These are phyloP conservation scores for Panorpa germanica DNA, from an alignment of 2,888 invertebrate genomes.

Conservation along the genomic window DNA sequence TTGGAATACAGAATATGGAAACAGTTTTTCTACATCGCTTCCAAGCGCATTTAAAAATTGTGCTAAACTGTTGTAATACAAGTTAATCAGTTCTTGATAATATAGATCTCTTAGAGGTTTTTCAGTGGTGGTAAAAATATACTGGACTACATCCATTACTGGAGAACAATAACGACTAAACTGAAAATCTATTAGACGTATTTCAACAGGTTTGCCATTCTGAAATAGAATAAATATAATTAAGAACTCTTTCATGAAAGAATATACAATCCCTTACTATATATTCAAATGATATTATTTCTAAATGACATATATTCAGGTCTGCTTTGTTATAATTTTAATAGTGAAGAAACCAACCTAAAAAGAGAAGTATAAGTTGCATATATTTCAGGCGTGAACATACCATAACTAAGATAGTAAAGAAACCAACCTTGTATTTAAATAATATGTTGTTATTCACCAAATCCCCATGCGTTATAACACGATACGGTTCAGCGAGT, in stretches of 20 bases:
- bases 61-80: constrained; percentile 10
- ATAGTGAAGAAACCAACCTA: constrained; percentile 1
- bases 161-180: constrained; percentile 10
- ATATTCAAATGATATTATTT: constrained; percentile 1
- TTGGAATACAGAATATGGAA: constrained; percentile 10
- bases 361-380: no score
- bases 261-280: constrained; percentile 1
- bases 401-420: background rate
- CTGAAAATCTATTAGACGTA: constrained; percentile 11
- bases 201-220: constrained; percentile 8
- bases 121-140: constrained; percentile 10
- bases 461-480: constrained; percentile 11
- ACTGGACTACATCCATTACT: constrained; percentile 10
- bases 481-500: constrained; percentile 10
- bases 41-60: constrained; percentile 10
- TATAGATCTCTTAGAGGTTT: constrained; percentile 9
- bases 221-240: constrained; percentile 2
- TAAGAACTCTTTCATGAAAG: background rate
- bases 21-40: constrained; percentile 9
- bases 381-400: background rate
- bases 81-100: constrained; percentile 10
- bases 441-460: constrained; percentile 11
- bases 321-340: constrained; percentile 1
- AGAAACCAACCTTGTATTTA: constrained; percentile 8
- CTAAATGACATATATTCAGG: background rate